These are phyloP conservation scores for Eudemis profundana DNA, from an alignment of 2,888 invertebrate species.

Conservation along the genomic window DNA sequence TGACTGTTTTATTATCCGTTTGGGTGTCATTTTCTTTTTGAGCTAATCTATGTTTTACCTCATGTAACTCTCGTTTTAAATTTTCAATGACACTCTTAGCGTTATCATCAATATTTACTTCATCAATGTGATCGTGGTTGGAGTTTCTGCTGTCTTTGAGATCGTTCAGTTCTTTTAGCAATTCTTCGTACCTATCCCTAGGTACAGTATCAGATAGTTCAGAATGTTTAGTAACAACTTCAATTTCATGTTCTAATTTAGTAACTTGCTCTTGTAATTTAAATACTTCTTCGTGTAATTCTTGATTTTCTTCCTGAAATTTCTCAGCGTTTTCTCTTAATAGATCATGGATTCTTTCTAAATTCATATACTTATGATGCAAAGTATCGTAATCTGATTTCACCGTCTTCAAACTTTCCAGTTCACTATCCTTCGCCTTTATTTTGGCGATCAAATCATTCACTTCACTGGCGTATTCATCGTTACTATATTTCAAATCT, in stretches of 20 bases:
- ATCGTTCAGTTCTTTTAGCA: slow-evolving; percentile 69
- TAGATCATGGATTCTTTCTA: slow-evolving; percentile 75
- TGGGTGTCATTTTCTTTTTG: slow-evolving; percentile 62
- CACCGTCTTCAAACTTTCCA: slow-evolving; percentile 58
- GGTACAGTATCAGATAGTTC: slow-evolving; percentile 67
- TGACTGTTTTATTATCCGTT: slow-evolving; percentile 63
- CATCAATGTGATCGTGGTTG: slow-evolving; percentile 69
- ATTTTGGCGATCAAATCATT: slow-evolving; percentile 73
- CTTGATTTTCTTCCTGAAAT: slow-evolving; percentile 83
- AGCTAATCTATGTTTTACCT: slow-evolving; percentile 70
- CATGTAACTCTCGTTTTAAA: slow-evolving; percentile 77
- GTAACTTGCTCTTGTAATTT: slow-evolving; percentile 79
- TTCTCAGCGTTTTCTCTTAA: slow-evolving; percentile 80
- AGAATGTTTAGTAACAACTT: slow-evolving; percentile 64
- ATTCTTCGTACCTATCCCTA: slow-evolving; percentile 69
- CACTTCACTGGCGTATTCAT: slow-evolving; percentile 76
- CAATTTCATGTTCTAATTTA: slow-evolving; percentile 77
- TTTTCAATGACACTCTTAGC: slow-evolving; percentile 81
- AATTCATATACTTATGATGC: slow-evolving; percentile 78
- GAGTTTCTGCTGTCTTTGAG: slow-evolving; percentile 66
- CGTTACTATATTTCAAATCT: slow-evolving; percentile 75
- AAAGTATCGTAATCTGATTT: slow-evolving; percentile 73
- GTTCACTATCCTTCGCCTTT: slow-evolving; percentile 75
- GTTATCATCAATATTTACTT: slow-evolving; percentile 80
- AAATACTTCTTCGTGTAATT: slow-evolving; percentile 81